These are phyloP conservation scores for Meandrina meandrites DNA, from an alignment of 92 coral and sea anemone genomes.

Conservation along the genomic window DNA sequence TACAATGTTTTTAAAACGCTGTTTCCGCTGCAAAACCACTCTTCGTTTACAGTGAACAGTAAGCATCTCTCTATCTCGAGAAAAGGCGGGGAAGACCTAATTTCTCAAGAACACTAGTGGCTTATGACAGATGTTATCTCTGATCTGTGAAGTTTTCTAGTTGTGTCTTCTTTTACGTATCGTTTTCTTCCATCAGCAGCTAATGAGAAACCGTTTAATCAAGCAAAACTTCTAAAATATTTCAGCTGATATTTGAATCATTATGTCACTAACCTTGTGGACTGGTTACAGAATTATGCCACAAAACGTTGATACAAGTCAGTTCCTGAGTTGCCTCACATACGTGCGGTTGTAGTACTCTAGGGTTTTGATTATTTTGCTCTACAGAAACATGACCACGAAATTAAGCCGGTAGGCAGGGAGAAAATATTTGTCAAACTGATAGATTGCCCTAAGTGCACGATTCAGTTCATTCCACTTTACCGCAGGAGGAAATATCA, in stretches of 20 bases:
- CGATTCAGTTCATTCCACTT: neutral
- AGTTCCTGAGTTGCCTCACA: neutral
- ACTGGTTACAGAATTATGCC: neutral
- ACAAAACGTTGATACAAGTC: neutral
- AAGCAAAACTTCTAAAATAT: neutral
- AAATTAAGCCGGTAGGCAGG: neutral
- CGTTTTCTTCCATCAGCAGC: neutral
- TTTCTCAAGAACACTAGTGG: neutral
- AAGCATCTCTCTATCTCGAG: neutral
- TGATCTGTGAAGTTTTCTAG: neutral
- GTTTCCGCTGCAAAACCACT: neutral
- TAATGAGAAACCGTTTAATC: neutral
- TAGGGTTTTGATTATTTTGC: neutral
- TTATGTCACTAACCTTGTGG: neutral
- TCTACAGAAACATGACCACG: neutral
- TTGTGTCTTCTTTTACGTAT: neutral
- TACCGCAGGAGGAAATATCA: neutral
- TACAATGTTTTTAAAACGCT: neutral
- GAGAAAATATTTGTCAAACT: neutral
- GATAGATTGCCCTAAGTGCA: neutral
- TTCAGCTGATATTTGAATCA: neutral
- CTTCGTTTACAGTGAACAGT: neutral
- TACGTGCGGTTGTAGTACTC: neutral
- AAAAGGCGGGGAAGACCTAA: neutral
- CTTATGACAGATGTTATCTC: neutral